These are phyloP conservation scores for Ethmia dodecea DNA, from an alignment of 2,888 invertebrate species.

Conservation along the genomic window DNA sequence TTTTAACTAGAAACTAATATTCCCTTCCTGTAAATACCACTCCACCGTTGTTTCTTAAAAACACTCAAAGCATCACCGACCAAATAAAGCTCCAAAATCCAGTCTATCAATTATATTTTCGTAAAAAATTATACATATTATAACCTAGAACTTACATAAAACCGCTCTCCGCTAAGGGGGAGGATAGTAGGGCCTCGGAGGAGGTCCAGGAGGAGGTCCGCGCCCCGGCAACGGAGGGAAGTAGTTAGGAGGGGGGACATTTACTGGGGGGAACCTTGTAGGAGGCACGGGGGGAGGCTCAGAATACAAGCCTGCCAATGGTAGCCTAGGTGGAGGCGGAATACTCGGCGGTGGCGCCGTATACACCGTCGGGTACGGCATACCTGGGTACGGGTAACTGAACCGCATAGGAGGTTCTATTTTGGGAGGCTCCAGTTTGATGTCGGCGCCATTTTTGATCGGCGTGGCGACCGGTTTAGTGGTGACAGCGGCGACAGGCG, in stretches of 20 bases:
- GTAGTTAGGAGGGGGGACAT: constrained; percentile 62
- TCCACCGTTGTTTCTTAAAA: too few species aligned
- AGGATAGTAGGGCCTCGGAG: constrained; percentile 61
- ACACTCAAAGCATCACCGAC: too few species aligned
- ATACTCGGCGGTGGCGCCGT: constrained; percentile 50
- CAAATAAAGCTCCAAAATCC: constrained; percentile 25
- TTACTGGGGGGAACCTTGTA: constrained; percentile 39
- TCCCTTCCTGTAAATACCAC: too few species aligned
- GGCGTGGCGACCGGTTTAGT: constrained; percentile 47
- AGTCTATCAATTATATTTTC: constrained; percentile 54
- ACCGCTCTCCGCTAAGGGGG: constrained; percentile 47
- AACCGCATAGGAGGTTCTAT: constrained; percentile 50
- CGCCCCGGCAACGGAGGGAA: constrained; percentile 44
- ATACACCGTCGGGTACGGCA: constrained; percentile 65
- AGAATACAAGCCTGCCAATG: constrained; percentile 52
- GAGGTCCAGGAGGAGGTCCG: constrained; percentile 43
- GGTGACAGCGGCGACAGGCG: constrained; percentile 53
- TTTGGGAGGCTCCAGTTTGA: constrained; percentile 49
- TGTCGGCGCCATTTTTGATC: constrained; percentile 58
- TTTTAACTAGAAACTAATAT: too few species aligned
- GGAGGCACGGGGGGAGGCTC: constrained; percentile 52
- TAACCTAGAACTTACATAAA: constrained; percentile 11
- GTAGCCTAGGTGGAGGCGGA: constrained; percentile 52
- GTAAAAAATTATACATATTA: constrained; percentile 53
- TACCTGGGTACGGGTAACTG: constrained; percentile 46